Evolutionary conservation across 1,140 invertebrate species (phyloP).

Genomic region (Arion vulgaris): DNA sequence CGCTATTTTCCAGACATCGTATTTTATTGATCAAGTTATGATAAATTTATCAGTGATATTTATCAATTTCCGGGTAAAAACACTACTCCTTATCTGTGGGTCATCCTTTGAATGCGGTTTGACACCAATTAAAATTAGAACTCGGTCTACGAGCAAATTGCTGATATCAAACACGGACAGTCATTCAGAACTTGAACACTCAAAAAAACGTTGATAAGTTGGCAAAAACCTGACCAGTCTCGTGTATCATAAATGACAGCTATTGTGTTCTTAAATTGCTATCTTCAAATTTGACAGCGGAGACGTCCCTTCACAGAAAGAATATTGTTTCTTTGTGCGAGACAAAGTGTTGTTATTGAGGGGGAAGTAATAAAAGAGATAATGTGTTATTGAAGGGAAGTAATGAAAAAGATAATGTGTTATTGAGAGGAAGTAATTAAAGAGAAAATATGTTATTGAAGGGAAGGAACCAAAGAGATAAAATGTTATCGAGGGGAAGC

Average conservation of each 20-base stretch:
- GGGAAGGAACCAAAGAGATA: too few species aligned
- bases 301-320: too few species aligned
- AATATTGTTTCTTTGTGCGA: too few species aligned
- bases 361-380: too few species aligned
- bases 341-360: too few species aligned
- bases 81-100: not conserved
- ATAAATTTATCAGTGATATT: not conserved
- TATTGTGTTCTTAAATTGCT: not conserved
- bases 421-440: too few species aligned
- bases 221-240: not conserved
- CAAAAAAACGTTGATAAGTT: not conserved
- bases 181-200: not conserved
- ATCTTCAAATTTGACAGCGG: not conserved
- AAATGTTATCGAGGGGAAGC: too few species aligned
- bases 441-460: too few species aligned
- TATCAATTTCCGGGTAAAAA: not conserved
- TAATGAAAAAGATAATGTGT: too few species aligned
- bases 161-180: not conserved
- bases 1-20: slow-evolving; percentile 1
- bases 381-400: too few species aligned
- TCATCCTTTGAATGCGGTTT: not conserved
- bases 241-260: not conserved
- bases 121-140: not conserved
- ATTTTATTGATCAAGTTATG: not conserved
- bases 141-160: not conserved